Base-by-base conservation (phyloP, 2,797 vertebrate genomes). In the Platalea minor region DNA sequence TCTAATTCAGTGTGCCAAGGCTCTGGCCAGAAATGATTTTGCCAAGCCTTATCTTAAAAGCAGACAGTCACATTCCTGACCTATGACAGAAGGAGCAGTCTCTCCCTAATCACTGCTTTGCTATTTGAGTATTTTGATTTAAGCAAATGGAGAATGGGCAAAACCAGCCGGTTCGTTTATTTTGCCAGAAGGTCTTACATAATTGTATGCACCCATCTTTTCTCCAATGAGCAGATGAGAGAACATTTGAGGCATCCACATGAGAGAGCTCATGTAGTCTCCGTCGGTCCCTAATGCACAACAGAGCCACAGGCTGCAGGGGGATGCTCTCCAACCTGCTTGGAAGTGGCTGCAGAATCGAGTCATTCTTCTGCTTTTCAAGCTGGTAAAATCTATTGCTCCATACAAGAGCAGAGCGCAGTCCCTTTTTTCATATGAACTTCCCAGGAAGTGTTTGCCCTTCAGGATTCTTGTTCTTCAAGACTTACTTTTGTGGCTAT, bases 51-150 rank as follows among this genome's bases (percentile, higher is more conserved):
- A 91, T 94, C 93, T 93, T 91, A 87, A 80, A 85, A 88, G 37
- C 92, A 94, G 90, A 72, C 73, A 93, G 77, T 63, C 67, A 56
- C 91, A 87, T 96, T 96, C 96, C 51, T 87, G 80, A 91, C 67
- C 74, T 70, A 17, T 85, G 86, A 94, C 54, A 83, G 85, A 78
- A 85, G 39, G 16, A 88, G 9, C 13, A 63, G 28, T 76, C n/a
- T 92, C 35, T 64, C 87, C 61, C 74, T 79, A 91, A 82, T 51
- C 51, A 41, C 43, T 69, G 43, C 5, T 83, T 73, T 60, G 24
- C 41, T 88, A 70, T 79, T 76, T 41, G 59, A 57, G 23, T 73
- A 67, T 79, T 93, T 86, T 84, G 23, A 89, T 76, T 86, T n/a
- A 37, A 84, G 39, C 0, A 8, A 77, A 82, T 53, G n/a, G 31